phyloP scores from a whole-genome alignment of 1,140 invertebrate species.

The Odontomachus brunneus region DNA sequence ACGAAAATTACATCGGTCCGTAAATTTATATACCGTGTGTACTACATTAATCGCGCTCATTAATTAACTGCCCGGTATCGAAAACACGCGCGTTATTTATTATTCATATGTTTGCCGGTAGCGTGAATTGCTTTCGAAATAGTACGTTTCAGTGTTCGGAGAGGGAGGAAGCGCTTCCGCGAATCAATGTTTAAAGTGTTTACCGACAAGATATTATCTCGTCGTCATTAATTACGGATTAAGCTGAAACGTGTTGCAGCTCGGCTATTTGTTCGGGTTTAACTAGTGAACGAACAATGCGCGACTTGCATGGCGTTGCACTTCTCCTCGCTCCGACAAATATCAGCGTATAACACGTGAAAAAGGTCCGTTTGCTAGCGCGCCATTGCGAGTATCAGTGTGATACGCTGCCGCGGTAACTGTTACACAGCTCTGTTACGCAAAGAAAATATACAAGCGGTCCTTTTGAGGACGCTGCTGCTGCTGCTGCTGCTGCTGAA shows the following conservation, averaged over 20 bases:
- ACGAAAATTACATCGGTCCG: constrained; percentile 8
- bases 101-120: constrained; percentile 22
- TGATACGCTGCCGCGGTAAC: not conserved
- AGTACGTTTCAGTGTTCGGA: constrained; percentile 12
- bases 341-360: too few species aligned
- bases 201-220: constrained; percentile 16
- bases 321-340: not conserved
- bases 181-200: constrained; percentile 17
- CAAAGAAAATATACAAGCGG: constrained; percentile 22
- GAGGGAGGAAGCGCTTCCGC: too few species aligned
- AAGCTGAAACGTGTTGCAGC: not conserved
- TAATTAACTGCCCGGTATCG: not conserved
- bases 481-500: too few species aligned
- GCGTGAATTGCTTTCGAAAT: constrained; percentile 8
- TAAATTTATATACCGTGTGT: not conserved
- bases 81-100: constrained; percentile 20
- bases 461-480: not conserved
- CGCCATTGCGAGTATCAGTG: not conserved
- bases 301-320: not conserved
- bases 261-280: not conserved
- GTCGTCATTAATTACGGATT: constrained; percentile 3
- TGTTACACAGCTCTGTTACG: not conserved
- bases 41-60: not conserved
- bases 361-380: too few species aligned
- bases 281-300: not conserved